A percentile compares a stretch with the other conserved stretches of the same genome.
Conservation (phyloP, 2,888 invertebrate genomes). For the Polydrusus pterygomalis region DNA sequence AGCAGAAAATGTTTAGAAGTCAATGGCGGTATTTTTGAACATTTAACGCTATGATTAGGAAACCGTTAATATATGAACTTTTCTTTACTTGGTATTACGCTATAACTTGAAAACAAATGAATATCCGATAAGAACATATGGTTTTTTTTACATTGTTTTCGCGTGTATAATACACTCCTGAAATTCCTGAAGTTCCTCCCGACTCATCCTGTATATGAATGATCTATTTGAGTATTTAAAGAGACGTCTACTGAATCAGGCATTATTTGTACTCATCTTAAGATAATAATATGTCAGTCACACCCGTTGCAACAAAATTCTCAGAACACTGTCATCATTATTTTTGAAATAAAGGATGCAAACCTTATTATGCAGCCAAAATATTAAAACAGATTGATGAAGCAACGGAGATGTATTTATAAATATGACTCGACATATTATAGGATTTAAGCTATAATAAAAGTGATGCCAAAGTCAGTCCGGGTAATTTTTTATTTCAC, state of each 20-base stretch:
- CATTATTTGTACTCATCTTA: neutral
- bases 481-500: constrained; percentile 32
- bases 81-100: too few relatives aligned
- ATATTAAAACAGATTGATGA: constrained; percentile 25
- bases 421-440: constrained; percentile 41
- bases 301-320: constrained; percentile 21
- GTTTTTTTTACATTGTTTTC: too few relatives aligned
- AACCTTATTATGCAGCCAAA: constrained; percentile 24
- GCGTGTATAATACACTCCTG: too few relatives aligned
- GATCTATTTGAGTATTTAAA: too few relatives aligned
- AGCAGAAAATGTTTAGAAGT: too few relatives aligned
- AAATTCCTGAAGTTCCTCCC: too few relatives aligned
- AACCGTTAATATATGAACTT: too few relatives aligned
- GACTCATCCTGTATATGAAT: too few relatives aligned
- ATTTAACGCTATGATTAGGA: too few relatives aligned
- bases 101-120: too few relatives aligned
- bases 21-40: too few relatives aligned
- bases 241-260: neutral
- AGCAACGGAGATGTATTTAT: constrained; percentile 36
- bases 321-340: constrained; percentile 29
- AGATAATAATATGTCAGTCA: neutral
- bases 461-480: constrained; percentile 34
- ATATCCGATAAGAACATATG: too few relatives aligned
- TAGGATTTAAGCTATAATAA: constrained; percentile 33
- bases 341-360: constrained; percentile 30